These are phyloP conservation scores for Stigmatopora argus DNA, from an alignment of 2,113 vertebrate species.

Conservation along the genomic window DNA sequence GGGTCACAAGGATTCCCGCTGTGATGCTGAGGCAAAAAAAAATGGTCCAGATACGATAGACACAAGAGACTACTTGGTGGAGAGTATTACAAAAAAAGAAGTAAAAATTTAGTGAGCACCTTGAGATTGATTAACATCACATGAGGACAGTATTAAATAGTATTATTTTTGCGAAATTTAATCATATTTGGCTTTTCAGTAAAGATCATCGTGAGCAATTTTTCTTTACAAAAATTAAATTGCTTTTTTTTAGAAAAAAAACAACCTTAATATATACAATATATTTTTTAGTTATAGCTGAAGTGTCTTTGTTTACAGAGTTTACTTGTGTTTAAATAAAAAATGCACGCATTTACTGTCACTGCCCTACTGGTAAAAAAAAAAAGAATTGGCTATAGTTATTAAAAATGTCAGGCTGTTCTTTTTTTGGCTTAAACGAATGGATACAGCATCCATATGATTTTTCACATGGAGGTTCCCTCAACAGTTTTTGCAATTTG, in stretches of 20 bases:
- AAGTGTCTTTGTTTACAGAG: background rate
- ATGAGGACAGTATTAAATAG: no score
- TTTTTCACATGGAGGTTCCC: background rate
- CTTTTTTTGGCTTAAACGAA: background rate
- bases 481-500: background rate
- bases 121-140: no score
- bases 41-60: background rate
- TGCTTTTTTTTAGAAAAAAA: no score
- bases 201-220: no score
- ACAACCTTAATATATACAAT: no score
- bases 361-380: background rate
- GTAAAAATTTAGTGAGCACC: no score
- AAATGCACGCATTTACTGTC: background rate
- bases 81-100: no score
- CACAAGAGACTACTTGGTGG: background rate
- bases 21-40: background rate
- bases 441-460: background rate
- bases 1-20: background rate
- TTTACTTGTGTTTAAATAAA: background rate
- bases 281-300: background rate
- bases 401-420: background rate
- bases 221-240: background rate
- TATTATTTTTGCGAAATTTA: background rate
- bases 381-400: background rate
- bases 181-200: background rate